Evolutionary conservation across 2,888 invertebrate species (phyloP).

Genomic region (Chaetogeoica ovagalla): DNA sequence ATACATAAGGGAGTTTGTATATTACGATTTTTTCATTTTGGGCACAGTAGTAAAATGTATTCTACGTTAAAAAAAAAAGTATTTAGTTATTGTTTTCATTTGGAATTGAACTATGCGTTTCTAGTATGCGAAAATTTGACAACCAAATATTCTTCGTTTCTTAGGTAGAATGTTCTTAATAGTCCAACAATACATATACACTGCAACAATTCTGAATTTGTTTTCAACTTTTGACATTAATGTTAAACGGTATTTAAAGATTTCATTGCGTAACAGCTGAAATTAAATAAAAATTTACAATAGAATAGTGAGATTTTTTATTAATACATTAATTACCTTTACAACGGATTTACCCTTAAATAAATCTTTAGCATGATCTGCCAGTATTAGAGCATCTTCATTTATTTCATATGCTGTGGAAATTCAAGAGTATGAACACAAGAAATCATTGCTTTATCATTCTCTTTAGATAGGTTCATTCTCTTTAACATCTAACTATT

Average conservation of each 20-base stretch:
- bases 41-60: too few relatives aligned
- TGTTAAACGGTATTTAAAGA: constrained; percentile 78
- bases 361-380: constrained; percentile 82
- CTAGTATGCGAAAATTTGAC: constrained; percentile 90
- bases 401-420: constrained; percentile 83
- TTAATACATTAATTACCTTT: constrained; percentile 64
- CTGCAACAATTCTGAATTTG: constrained; percentile 85
- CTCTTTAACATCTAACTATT: constrained; percentile 76
- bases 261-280: constrained; percentile 81
- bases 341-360: constrained; percentile 82
- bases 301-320: not conserved
- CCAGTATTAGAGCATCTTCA: constrained; percentile 90
- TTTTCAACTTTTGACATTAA: constrained; percentile 82
- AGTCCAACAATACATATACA: constrained; percentile 84
- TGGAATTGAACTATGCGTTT: constrained; percentile 81
- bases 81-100: constrained; percentile 74
- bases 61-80: too few relatives aligned
- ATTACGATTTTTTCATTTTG: too few relatives aligned
- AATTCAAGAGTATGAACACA: constrained; percentile 82
- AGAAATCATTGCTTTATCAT: constrained; percentile 74
- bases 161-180: constrained; percentile 76
- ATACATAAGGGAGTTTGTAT: too few relatives aligned
- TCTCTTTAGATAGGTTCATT: constrained; percentile 71
- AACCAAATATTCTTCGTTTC: constrained; percentile 79
- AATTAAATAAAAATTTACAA: constrained; percentile 57